Conservation (phyloP, 2,888 invertebrate genomes). For the Deladenus siricidicola region DNA sequence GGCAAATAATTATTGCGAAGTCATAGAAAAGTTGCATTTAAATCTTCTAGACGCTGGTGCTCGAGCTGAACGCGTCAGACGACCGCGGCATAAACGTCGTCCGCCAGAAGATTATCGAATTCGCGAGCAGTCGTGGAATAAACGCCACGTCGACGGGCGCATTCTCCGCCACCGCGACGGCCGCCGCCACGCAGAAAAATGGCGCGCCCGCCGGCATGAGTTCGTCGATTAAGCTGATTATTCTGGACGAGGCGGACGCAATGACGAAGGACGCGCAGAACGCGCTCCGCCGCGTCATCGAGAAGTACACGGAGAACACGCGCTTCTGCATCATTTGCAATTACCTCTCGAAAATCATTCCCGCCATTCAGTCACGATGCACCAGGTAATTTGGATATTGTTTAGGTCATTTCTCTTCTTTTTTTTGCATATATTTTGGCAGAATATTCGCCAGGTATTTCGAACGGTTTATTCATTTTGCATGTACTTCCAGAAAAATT, state of each 20-base stretch:
- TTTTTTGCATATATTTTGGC: too few species aligned
- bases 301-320: conserved; percentile 84
- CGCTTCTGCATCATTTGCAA: conserved; percentile 98
- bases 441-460: too few species aligned
- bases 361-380: conserved; percentile 93
- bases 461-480: conserved; percentile 9
- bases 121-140: conserved; percentile 85
- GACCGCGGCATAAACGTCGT: conserved; percentile 93
- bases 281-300: conserved; percentile 86
- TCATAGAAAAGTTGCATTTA: too few species aligned
- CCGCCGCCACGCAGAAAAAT: neutral
- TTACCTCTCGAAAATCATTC: conserved; percentile 94
- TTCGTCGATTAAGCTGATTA: conserved; percentile 73
- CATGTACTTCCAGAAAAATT: neutral
- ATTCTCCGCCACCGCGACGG: neutral
- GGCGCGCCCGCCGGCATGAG: neutral
- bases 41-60: neutral
- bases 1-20: too few species aligned
- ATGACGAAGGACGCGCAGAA: conserved; percentile 99
- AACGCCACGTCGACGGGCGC: conserved; percentile 54
- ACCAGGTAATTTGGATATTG: conserved; percentile 55
- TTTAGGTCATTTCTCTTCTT: neutral
- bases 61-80: conserved; percentile 89
- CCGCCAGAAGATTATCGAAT: conserved; percentile 82
- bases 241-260: conserved; percentile 95